Percentiles rank a stretch among this genome's conserved stretches.
Conservation (phyloP, 2,113 vertebrate species). For the Manacus vitellinus region DNA sequence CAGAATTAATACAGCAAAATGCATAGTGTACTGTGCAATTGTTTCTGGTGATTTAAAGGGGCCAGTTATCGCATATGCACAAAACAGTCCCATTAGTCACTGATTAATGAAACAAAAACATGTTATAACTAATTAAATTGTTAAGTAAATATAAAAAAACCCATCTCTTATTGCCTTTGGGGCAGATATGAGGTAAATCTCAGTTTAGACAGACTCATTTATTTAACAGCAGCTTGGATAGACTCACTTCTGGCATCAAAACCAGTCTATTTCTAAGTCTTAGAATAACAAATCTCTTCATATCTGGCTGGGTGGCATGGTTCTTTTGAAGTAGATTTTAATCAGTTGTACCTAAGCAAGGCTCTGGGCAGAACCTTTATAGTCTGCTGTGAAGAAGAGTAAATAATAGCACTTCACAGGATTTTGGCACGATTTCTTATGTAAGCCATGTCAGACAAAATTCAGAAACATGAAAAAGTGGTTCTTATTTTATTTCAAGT, state of each 20-base stretch:
- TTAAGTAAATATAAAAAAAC: background rate
- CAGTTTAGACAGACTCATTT: slow-evolving; percentile 17
- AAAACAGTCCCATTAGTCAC: slow-evolving; percentile 4
- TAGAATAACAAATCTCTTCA: slow-evolving; percentile 28
- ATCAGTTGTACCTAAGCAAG: background rate
- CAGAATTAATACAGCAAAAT: background rate
- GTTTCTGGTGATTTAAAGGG: background rate
- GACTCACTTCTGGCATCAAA: slow-evolving; percentile 12
- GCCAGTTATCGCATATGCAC: background rate
- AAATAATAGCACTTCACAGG: background rate
- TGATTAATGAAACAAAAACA: slow-evolving; percentile 11
- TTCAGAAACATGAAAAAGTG: background rate
- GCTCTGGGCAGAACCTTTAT: slow-evolving; percentile 35
- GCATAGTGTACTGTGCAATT: background rate
- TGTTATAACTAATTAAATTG: slow-evolving; percentile 27
- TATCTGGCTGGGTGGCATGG: slow-evolving; percentile 49
- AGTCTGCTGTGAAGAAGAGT: background rate
- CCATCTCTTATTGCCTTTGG: background rate
- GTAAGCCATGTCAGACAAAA: background rate
- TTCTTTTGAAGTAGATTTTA: slow-evolving; percentile 45
- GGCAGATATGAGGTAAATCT: slow-evolving; percentile 9
- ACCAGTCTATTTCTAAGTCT: background rate
- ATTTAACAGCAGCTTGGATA: background rate
- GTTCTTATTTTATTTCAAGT: background rate
- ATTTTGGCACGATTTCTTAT: background rate